phyloP scores from a whole-genome alignment of 2,888 invertebrate species.

The Cremastobaeus sp. region DNA sequence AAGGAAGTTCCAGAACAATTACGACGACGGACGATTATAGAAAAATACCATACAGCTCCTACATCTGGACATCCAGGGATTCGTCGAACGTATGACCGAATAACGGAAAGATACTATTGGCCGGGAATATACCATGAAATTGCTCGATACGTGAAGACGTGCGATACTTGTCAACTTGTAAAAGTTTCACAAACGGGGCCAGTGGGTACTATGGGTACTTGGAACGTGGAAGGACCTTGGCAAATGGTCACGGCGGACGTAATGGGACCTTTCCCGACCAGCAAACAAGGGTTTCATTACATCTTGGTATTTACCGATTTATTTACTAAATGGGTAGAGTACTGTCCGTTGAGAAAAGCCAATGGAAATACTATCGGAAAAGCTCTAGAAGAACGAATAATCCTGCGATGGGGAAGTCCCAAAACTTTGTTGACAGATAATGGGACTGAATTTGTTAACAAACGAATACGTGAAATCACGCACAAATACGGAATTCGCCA shows the following conservation, averaged over 20 bases:
- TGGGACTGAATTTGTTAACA: background rate
- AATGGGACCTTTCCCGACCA: no score
- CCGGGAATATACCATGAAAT: background rate
- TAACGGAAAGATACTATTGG: background rate
- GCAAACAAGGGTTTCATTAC: no score
- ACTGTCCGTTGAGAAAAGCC: background rate
- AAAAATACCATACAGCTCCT: background rate
- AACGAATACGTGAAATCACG: background rate
- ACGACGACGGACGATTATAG: no score
- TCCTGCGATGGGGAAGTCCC: background rate
- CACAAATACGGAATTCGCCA: background rate
- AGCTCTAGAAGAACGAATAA: background rate
- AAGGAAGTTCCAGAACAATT: no score
- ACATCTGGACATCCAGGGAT: background rate
- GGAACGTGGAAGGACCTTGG: background rate
- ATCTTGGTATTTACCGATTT: no score
- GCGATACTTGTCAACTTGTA: background rate
- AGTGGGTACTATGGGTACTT: background rate
- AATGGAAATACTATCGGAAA: background rate
- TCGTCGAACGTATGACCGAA: background rate
- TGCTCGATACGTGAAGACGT: background rate
- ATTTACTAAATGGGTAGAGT: background rate
- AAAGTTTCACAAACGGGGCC: background rate
- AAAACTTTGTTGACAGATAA: background rate
- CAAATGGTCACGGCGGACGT: no score